A percentile compares a stretch with the other conserved stretches of the same genome.
Conservation (phyloP, 2,797 vertebrate species). For the Carapus acus region DNA sequence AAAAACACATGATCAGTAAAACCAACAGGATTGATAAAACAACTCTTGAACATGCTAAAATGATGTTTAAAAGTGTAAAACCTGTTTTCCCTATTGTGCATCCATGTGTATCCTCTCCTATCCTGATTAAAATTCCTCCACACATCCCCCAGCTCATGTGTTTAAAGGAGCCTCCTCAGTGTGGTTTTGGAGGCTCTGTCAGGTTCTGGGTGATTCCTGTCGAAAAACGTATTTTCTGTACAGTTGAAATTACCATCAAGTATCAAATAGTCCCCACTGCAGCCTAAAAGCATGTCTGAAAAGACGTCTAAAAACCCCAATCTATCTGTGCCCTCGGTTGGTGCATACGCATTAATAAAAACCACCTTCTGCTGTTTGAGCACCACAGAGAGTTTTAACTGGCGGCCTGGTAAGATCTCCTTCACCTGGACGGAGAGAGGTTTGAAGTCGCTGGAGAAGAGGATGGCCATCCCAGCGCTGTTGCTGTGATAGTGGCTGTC, state of each 20-base stretch:
- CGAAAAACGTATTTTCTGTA: neutral
- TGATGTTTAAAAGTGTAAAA: slow-evolving; percentile 16
- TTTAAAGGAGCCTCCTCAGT: too few species aligned
- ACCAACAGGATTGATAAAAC: neutral
- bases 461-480: too few species aligned
- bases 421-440: neutral
- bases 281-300: neutral
- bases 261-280: neutral
- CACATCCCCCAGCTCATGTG: neutral
- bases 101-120: slow-evolving; percentile 9
- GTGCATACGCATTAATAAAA: neutral
- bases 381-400: too few species aligned
- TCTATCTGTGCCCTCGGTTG: neutral
- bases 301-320: neutral
- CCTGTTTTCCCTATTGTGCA: neutral
- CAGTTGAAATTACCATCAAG: slow-evolving; percentile 21
- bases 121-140: neutral
- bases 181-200: neutral
- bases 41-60: neutral
- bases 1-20: slow-evolving; percentile 2
- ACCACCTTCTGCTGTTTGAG: neutral
- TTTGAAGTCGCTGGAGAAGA: too few species aligned
- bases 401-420: neutral
- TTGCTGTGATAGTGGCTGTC: neutral
- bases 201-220: slow-evolving; percentile 10